Evolutionary conservation across 2,888 invertebrate genomes (phyloP), one percentile per base, ranked within the genome.

Genomic region (Periphyllus acericola): DNA sequence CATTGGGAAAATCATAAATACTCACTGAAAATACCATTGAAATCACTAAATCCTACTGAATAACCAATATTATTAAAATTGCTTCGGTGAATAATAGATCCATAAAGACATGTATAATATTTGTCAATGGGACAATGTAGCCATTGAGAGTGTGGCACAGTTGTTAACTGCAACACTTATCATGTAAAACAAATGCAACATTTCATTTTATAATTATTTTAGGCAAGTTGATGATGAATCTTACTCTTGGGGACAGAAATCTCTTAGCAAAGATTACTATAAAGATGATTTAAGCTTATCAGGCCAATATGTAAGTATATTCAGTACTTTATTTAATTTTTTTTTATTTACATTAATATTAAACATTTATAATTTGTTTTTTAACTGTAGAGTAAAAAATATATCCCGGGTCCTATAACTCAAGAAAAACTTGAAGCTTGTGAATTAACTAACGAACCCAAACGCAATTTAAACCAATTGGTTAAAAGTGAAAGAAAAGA

Each of bases 371-470:
- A 46, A 46, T 11, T 46, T 11, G 14, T 46, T 76, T 60, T 46
- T 76, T 60, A 32, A n/a, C 21, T 34, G 32, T 60, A 87, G 87
- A 32, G 74, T 72, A 86, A 86, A 60, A 89, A 93, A 84, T 92
- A 92, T 89, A 93, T 93, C n/a, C 93, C 94, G 0, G 93, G 93
- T 32, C 94, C 94, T 1, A 93, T 94, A 19, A 94, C 94, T 0
- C 92, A 93, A 89, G 94, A 94, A 88, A 93, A 93, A 90, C 92
- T 94, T 32, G 94, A 93, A 90, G 93, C 94, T 0, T 93, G 93
- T 72, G 94, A 94, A 88, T 89, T 90, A 90, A 92, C 92, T 89
- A 91, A 81, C 17, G 89, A 89, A 66, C 88, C 89, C 3, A 89
- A 89, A 40, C 75, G 89, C 9, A 89, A 89, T 90, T 91, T 93